Evolutionary conservation across 2,113 vertebrate species (phyloP).

Genomic region (Indri indri): DNA sequence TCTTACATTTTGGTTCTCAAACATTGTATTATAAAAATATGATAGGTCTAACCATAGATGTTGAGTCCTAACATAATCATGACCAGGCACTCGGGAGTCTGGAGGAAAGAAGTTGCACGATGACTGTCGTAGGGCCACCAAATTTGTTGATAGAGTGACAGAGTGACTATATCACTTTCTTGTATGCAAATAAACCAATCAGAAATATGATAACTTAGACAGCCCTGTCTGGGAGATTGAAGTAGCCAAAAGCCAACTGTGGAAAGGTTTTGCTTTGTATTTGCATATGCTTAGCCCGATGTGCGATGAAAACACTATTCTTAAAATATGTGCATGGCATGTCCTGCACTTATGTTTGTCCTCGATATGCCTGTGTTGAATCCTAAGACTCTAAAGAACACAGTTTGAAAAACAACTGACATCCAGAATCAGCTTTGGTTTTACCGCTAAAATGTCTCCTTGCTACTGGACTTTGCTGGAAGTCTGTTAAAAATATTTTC

Average conservation of each 20-base stretch:
- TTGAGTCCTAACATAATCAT: not conserved
- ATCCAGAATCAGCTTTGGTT: not conserved
- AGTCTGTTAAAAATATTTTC: not conserved
- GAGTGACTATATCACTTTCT: too few relatives aligned
- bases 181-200: not conserved
- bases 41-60: rapidly evolving
- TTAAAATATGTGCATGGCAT: not conserved
- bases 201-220: not conserved
- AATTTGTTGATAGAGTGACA: not conserved
- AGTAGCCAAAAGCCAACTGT: rapidly evolving
- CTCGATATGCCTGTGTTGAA: not conserved
- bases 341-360: not conserved
- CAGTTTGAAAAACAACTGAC: not conserved
- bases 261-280: not conserved
- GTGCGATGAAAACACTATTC: not conserved
- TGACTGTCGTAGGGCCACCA: rapidly evolving
- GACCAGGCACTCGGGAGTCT: not conserved
- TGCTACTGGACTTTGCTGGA: not conserved
- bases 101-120: not conserved
- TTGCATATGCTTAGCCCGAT: not conserved
- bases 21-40: not conserved
- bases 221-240: not conserved
- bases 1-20: not conserved
- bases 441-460: not conserved
- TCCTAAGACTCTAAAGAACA: not conserved